Conservation (phyloP, 2,888 invertebrate genomes). For the Allygus modestus region DNA sequence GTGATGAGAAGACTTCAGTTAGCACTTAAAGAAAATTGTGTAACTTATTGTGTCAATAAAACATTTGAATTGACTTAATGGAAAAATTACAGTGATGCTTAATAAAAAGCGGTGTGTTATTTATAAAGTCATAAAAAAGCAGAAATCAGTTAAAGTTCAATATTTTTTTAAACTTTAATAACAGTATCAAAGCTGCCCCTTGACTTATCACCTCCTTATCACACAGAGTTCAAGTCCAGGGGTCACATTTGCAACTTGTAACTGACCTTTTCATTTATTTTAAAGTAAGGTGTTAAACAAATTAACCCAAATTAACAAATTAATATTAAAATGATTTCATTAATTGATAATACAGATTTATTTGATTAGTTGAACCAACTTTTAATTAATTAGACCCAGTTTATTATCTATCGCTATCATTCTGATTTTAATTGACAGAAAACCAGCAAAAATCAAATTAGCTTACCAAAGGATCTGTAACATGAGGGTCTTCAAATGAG, state of each 20-base stretch:
- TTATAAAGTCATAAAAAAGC: background rate
- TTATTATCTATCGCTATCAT: background rate
- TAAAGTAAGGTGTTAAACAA: constrained; percentile 9
- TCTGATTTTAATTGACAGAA: background rate
- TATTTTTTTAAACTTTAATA: constrained; percentile 6
- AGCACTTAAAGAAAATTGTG: too few relatives aligned
- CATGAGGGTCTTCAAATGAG: background rate
- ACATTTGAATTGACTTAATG: too few relatives aligned
- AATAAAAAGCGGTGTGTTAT: background rate
- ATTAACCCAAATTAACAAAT: background rate
- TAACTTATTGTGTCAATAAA: too few relatives aligned
- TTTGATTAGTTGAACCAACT: background rate
- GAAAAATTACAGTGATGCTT: too few relatives aligned
- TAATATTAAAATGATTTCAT: background rate
- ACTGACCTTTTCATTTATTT: constrained; percentile 11
- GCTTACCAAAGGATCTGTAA: background rate
- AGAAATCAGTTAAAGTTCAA: background rate
- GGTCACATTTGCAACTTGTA: background rate
- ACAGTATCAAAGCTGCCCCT: constrained; percentile 11
- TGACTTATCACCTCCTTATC: constrained; percentile 20
- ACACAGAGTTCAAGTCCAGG: background rate
- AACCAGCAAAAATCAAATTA: background rate
- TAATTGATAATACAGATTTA: background rate
- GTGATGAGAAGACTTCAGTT: too few relatives aligned
- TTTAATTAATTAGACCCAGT: background rate